Percentiles rank a stretch among this genome's conserved stretches.
These are phyloP conservation scores for Andrena chrysosceles DNA, from an alignment of 2,888 invertebrate species.

Conservation along the genomic window DNA sequence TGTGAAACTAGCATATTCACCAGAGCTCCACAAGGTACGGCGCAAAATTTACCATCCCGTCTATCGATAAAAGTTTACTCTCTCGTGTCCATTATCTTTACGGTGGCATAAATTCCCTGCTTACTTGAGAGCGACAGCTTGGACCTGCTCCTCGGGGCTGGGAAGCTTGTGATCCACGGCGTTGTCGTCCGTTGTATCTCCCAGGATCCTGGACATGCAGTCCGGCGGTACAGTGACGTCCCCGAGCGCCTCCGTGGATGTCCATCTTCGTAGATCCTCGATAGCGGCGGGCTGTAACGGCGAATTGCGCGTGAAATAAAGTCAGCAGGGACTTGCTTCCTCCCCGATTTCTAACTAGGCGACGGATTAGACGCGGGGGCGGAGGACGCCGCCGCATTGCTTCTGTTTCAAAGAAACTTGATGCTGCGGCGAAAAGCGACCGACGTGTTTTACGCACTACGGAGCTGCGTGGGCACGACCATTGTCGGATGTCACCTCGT, in stretches of 20 bases:
- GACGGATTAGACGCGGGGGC: constrained; percentile 14
- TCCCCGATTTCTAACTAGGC: constrained; percentile 9
- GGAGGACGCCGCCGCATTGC: constrained; percentile 19
- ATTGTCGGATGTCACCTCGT: constrained; percentile 77
- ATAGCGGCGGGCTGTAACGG: constrained; percentile 90
- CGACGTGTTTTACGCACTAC: constrained; percentile 63
- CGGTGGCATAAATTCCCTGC: constrained; percentile 73
- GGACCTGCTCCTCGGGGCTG: constrained; percentile 94
- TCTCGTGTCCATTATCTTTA: constrained; percentile 45
- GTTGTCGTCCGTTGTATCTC: constrained; percentile 87
- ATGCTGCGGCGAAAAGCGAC: constrained; percentile 57
- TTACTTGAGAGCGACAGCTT: constrained; percentile 93
- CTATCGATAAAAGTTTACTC: constrained; percentile 9
- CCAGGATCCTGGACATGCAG: constrained; percentile 90
- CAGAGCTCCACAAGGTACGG: background rate
- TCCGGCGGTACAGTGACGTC: constrained; percentile 93
- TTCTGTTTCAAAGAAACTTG: constrained; percentile 64
- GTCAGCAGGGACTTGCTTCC: constrained; percentile 15
- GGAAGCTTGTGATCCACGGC: constrained; percentile 94
- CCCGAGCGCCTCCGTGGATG: constrained; percentile 92
- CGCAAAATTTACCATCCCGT: background rate
- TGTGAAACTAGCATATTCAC: background rate
- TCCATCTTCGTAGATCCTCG: constrained; percentile 93
- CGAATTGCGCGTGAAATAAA: constrained; percentile 55
- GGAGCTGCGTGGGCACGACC: constrained; percentile 72